Conservation (phyloP, 2,797 vertebrate genomes). For the Heterohyrax brucei region DNA sequence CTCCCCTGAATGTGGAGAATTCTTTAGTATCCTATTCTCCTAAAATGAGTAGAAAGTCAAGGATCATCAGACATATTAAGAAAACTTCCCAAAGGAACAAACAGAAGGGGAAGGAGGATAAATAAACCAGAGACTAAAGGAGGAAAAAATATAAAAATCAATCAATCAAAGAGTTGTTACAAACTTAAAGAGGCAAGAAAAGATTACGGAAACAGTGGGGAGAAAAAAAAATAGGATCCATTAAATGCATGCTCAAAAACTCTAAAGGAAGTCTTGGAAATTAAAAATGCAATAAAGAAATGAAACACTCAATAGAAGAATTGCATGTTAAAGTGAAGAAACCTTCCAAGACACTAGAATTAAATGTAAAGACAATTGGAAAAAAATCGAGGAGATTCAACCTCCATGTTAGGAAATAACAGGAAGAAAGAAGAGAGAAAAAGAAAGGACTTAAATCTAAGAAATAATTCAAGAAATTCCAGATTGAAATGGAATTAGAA, state of each 20-base stretch:
- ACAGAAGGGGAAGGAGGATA: not conserved
- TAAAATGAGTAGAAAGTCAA: not conserved
- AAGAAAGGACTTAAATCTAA: not conserved
- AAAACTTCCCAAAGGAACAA: not conserved
- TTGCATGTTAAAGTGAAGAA: not conserved
- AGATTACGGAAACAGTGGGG: not conserved
- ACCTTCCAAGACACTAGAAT: not conserved
- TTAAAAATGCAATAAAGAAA: constrained; percentile 13
- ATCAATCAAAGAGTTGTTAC: not conserved
- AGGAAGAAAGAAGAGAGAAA: not conserved
- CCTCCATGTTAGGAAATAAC: not conserved
- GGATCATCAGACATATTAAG: not conserved
- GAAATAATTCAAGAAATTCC: not conserved
- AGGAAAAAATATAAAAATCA: not conserved
- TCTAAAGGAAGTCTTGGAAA: not conserved
- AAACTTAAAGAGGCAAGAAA: not conserved
- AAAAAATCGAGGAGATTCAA: not conserved
- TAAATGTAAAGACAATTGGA: not conserved
- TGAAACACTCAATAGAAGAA: not conserved
- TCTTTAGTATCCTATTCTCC: not conserved
- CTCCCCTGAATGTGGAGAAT: not conserved
- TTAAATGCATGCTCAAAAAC: not conserved
- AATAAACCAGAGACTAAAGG: not conserved
- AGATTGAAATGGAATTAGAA: not conserved
- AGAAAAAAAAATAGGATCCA: not conserved